Evolutionary conservation across 2,113 vertebrate genomes (phyloP).

Genomic region (Neomonachus schauinslandi): DNA sequence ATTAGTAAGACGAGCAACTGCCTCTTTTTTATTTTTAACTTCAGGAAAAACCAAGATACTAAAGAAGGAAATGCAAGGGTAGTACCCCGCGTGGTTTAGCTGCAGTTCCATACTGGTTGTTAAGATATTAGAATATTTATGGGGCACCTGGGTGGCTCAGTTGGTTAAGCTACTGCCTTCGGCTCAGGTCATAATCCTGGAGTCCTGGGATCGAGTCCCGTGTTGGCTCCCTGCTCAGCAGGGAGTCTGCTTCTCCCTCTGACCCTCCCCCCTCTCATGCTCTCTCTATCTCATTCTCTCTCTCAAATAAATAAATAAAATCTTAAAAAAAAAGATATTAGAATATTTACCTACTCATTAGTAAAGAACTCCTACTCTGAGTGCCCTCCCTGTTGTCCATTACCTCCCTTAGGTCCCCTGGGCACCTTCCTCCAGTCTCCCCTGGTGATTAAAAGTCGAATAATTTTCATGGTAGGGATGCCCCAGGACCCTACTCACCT

Average conservation of each 20-base stretch:
- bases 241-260: no score
- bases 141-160: no score
- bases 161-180: no score
- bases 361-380: neutral
- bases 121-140: conserved; percentile 1
- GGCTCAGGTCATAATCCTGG: no score
- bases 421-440: neutral
- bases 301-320: no score
- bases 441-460: conserved; percentile 1
- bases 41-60: neutral
- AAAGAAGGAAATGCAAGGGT: neutral
- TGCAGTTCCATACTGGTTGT: neutral
- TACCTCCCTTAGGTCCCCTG: neutral
- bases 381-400: neutral
- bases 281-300: no score
- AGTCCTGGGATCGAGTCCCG: no score
- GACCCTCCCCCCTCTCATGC: no score
- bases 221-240: no score
- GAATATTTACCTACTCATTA: neutral
- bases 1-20: neutral
- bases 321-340: neutral
- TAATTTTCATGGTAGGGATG: neutral
- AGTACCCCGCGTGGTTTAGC: neutral
- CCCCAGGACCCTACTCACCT: neutral
- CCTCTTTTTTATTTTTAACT: neutral